Percentiles rank a stretch among this genome's conserved stretches.
phyloP scores from a whole-genome alignment of 2,797 vertebrate species.

The Trachurus trachurus region DNA sequence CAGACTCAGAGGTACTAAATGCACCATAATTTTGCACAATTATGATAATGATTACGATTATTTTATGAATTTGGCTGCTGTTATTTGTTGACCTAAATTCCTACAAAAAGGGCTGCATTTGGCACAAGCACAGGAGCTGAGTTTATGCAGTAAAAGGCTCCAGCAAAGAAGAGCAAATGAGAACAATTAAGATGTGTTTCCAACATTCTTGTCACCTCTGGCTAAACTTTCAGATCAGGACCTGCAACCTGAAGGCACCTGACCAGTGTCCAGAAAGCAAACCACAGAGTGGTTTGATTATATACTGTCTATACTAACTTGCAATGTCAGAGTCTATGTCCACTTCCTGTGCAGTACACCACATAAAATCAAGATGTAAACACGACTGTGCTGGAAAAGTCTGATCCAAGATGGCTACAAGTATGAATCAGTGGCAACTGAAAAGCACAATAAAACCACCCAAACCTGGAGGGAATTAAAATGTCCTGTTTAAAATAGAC shows the following conservation, averaged over 20 bases:
- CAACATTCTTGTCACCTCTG: neutral
- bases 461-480: constrained; percentile 42
- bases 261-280: neutral
- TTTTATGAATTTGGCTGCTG: neutral
- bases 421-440: constrained; percentile 19
- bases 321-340: neutral
- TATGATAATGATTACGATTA: neutral
- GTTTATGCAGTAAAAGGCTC: neutral
- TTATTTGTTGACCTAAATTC: neutral
- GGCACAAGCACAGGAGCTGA: neutral
- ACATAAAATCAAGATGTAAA: constrained; percentile 14
- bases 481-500: constrained; percentile 12
- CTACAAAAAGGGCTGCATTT: neutral
- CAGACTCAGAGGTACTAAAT: neutral
- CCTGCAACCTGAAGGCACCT: constrained; percentile 23
- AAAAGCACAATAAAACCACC: constrained; percentile 25
- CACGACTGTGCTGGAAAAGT: neutral
- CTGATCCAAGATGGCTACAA: neutral
- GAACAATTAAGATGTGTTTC: neutral
- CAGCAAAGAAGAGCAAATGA: neutral
- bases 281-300: neutral
- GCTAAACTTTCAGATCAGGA: constrained; percentile 14
- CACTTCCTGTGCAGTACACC: neutral
- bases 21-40: neutral
- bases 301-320: neutral